These are phyloP conservation scores for Buathra laborator DNA, from an alignment of 2,888 invertebrate species.

Conservation along the genomic window DNA sequence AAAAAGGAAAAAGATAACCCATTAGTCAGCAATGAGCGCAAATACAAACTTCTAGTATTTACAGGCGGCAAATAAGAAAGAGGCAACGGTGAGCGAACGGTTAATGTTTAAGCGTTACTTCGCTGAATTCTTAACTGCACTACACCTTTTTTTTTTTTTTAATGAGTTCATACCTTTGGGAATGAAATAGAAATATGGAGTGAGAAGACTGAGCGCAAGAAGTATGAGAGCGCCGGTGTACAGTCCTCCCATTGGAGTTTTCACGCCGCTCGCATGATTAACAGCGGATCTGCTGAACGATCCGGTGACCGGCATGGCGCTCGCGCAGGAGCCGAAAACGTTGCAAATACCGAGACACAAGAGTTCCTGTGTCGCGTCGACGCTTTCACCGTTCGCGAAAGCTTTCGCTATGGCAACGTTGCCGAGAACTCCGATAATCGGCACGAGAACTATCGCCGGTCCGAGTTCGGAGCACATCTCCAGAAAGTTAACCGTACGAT, in stretches of 20 bases:
- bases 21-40: background rate
- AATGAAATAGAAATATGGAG: constrained; percentile 95
- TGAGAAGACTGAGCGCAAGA: constrained; percentile 93
- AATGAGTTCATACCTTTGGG: constrained; percentile 87
- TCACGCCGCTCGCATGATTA: constrained; percentile 97
- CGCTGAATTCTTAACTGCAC: background rate
- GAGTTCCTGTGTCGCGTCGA: constrained; percentile 96
- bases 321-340: constrained; percentile 94
- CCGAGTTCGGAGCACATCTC: constrained; percentile 94
- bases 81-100: background rate
- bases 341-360: constrained; percentile 94
- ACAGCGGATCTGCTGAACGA: constrained; percentile 96
- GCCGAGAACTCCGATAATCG: constrained; percentile 95
- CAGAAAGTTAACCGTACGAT: constrained; percentile 87
- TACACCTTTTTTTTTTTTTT: background rate
- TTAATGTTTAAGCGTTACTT: background rate
- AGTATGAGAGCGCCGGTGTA: constrained; percentile 94
- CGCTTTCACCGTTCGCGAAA: constrained; percentile 92
- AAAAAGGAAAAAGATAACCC: constrained; percentile 17
- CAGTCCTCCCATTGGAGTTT: constrained; percentile 94
- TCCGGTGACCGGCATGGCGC: constrained; percentile 96
- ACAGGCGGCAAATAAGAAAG: background rate
- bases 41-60: background rate
- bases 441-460: constrained; percentile 93
- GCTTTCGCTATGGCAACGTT: constrained; percentile 98